phyloP scores from a whole-genome alignment of 2,888 invertebrate genomes.

The Nemurella pictetii region DNA sequence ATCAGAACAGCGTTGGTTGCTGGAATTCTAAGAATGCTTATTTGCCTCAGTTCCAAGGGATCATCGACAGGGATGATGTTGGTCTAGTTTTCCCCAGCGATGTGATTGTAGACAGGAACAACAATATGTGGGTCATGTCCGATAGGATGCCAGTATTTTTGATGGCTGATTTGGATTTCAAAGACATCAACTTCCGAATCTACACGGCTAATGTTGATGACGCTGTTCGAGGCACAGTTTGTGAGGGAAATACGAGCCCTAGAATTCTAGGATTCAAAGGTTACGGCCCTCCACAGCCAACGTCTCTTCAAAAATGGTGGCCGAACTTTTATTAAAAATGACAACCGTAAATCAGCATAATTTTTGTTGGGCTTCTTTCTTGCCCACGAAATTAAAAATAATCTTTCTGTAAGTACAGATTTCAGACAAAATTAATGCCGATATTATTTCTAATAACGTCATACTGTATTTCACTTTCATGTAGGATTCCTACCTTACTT shows the following conservation, averaged over 20 bases:
- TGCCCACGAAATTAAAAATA: no score
- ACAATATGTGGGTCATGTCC: slow-evolving; percentile 76
- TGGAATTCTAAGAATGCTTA: slow-evolving; percentile 74
- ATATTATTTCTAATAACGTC: no score
- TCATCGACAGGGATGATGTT: slow-evolving; percentile 75
- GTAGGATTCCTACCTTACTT: no score
- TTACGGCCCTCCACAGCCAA: neutral
- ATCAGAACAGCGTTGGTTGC: slow-evolving; percentile 81
- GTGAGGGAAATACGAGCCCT: slow-evolving; percentile 55
- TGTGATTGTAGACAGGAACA: slow-evolving; percentile 70
- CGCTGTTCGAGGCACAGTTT: slow-evolving; percentile 71
- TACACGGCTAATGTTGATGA: slow-evolving; percentile 68
- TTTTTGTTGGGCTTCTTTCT: no score
- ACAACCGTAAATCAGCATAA: no score
- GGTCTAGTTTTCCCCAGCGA: slow-evolving; percentile 79
- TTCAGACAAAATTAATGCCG: no score
- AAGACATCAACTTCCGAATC: slow-evolving; percentile 77
- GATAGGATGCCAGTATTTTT: slow-evolving; percentile 82
- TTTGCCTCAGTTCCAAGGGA: slow-evolving; percentile 61
- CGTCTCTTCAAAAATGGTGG: slow-evolving; percentile 17
- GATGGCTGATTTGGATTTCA: slow-evolving; percentile 68
- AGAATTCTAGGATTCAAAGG: neutral
- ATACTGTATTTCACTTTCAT: no score
- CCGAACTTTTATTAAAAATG: neutral
- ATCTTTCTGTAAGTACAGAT: no score